These are phyloP conservation scores for Acridotheres tristis DNA, from an alignment of 2,797 vertebrate genomes.

Conservation along the genomic window DNA sequence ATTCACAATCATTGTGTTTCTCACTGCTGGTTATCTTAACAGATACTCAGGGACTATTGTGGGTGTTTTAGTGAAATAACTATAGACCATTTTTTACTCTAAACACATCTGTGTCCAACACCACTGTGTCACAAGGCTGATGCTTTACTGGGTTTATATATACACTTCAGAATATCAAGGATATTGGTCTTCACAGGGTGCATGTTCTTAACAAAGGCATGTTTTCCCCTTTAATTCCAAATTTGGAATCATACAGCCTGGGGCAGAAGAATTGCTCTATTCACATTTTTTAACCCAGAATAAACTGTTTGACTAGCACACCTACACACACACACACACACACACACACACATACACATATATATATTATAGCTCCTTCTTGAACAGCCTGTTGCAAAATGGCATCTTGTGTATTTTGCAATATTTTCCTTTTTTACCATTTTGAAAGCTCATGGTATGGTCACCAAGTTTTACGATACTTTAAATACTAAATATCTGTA, in stretches of 20 bases:
- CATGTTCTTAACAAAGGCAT: neutral
- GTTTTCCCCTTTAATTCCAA: neutral
- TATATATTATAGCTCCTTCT: neutral
- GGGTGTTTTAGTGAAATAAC: neutral
- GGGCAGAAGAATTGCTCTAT: neutral
- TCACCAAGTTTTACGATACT: neutral
- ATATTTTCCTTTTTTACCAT: neutral
- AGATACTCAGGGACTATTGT: neutral
- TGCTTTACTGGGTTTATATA: neutral
- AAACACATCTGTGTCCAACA: neutral
- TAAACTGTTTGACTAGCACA: neutral
- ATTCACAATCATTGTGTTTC: neutral
- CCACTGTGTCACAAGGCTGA: rapidly evolving
- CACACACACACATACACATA: neutral
- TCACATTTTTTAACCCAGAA: neutral
- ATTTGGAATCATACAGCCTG: neutral
- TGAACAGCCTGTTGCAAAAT: neutral
- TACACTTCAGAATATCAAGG: neutral
- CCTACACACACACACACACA: too few relatives aligned
- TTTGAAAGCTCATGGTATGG: neutral
- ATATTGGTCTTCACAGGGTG: neutral
- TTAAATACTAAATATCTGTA: neutral
- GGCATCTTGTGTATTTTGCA: neutral
- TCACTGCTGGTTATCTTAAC: neutral
- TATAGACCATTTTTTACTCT: neutral